Evolutionary conservation across 92 coral and sea anemone genomes (phyloP), one percentile per base, ranked within the genome.

Genomic region (Bergia puertoricense): DNA sequence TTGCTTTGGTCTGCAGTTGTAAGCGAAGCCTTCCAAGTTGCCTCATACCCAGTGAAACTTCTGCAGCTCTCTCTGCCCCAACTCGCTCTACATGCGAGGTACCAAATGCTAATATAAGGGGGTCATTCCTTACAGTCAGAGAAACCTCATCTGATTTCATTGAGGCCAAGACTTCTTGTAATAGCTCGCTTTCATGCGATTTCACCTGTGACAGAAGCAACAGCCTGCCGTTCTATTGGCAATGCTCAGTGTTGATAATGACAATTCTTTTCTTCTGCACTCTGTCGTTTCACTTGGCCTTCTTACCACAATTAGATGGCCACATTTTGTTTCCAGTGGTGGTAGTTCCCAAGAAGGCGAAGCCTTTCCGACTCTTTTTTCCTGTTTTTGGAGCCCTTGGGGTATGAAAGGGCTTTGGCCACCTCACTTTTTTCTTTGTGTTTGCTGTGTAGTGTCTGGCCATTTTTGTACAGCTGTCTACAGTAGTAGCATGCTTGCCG

Each of bases 221-320:
- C 77, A 40, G 57, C 78, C 85, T 78, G 80, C 4, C 8, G n/a
- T 87, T 79, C 78, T 79, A 16, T 76, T 76, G 37, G 79, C 86
- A 45, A 88, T 85, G 14, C 88, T 85, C 85, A 20, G 80, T 11
- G 30, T 30, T 30, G 30, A 30, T 30, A 30, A 43, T 79, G 65
- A 85, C 38, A 91, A 62, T 16, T 91, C 94, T 16, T 85, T 81
- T 72, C 80, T 89, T 30, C 0, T 30, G 8, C 54, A 48, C 73
- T 67, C 86, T 30, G 30, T 30, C 30, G 30, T 30, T 18, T 78
- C 76, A 43, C 59, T 51, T 59, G 86, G 86, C 41, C 91, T 83
- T 88, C 91, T 56, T 39, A 85, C 69, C 42, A 81, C 89, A 38
- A 91, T 89, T 3, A 91, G 89, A 67, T 89, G 90, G 20, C 91